phyloP scores from a whole-genome alignment of 2,113 vertebrate species.

The Corapipo altera region DNA sequence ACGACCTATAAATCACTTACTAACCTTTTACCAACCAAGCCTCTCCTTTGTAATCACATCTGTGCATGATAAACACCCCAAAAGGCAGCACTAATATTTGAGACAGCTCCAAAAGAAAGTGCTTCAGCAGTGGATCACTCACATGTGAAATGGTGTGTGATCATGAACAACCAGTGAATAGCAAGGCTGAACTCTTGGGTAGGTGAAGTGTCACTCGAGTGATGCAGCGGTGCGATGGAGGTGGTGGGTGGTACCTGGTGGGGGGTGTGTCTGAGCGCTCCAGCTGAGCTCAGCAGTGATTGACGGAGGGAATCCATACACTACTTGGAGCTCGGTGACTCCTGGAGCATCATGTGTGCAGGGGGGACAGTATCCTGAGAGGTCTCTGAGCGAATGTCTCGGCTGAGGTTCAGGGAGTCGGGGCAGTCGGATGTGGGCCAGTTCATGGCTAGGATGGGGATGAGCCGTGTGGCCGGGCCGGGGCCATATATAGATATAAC shows the following conservation, averaged over 20 bases:
- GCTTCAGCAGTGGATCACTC: not conserved
- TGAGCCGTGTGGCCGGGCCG: not conserved
- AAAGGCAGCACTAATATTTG: not conserved
- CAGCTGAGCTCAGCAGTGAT: not conserved
- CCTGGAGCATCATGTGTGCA: not conserved
- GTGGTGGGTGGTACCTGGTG: accelerated
- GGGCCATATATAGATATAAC: too few species aligned
- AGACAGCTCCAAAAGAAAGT: not conserved
- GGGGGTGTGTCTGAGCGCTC: not conserved
- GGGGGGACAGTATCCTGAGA: too few species aligned
- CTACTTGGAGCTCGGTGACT: accelerated
- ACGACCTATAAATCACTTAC: not conserved
- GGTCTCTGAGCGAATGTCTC: too few species aligned
- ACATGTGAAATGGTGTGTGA: accelerated
- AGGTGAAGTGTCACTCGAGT: too few species aligned
- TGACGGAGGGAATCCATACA: accelerated
- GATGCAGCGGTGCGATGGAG: accelerated
- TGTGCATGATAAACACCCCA: not conserved
- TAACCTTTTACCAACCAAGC: not conserved
- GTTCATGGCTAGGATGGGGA: too few species aligned
- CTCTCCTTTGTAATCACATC: not conserved
- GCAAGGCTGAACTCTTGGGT: not conserved
- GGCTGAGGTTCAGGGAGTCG: accelerated
- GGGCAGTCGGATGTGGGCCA: accelerated
- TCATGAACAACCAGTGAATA: not conserved